These are phyloP conservation scores for Microchirus variegatus DNA, from an alignment of 2,797 vertebrate genomes.

Conservation along the genomic window DNA sequence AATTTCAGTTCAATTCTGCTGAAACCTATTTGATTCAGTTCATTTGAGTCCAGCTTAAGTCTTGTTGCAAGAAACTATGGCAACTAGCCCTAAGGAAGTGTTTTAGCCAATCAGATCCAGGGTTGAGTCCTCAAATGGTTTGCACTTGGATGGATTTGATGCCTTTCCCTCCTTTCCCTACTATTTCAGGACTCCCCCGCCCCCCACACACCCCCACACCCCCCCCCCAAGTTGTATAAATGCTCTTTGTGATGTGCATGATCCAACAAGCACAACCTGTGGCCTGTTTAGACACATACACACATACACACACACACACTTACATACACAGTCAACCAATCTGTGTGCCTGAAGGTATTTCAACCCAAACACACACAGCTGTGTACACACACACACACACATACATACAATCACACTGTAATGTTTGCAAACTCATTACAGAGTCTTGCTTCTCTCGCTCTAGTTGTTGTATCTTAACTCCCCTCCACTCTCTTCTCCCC, in stretches of 20 bases:
- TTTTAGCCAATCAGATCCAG: conserved; percentile 69
- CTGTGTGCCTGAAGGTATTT: conserved; percentile 49
- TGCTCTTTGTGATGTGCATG: conserved; percentile 68
- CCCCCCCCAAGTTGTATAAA: conserved; percentile 60
- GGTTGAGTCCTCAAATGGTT: conserved; percentile 60
- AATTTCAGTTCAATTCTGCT: conserved; percentile 65
- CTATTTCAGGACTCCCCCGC: conserved; percentile 20
- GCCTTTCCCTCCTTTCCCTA: conserved; percentile 40
- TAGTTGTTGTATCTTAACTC: conserved; percentile 38
- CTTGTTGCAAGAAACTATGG: conserved; percentile 71
- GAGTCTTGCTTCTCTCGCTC: conserved; percentile 51
- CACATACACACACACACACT: conserved; percentile 33
- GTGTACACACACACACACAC: conserved; percentile 7
- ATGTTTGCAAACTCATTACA: conserved; percentile 56
- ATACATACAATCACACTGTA: conserved; percentile 24
- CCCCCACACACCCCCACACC: conserved; percentile 8
- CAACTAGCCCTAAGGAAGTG: conserved; percentile 71
- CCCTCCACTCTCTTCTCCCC: conserved; percentile 23
- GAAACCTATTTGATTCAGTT: conserved; percentile 59
- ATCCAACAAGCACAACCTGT: conserved; percentile 66
- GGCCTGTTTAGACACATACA: conserved; percentile 51
- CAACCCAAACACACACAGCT: not conserved
- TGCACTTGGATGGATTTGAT: conserved; percentile 51
- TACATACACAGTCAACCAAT: conserved; percentile 15
- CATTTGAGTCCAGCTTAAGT: conserved; percentile 62